Base-by-base conservation (phyloP, 2,888 invertebrate genomes). In the Balanococcus diminutus region DNA sequence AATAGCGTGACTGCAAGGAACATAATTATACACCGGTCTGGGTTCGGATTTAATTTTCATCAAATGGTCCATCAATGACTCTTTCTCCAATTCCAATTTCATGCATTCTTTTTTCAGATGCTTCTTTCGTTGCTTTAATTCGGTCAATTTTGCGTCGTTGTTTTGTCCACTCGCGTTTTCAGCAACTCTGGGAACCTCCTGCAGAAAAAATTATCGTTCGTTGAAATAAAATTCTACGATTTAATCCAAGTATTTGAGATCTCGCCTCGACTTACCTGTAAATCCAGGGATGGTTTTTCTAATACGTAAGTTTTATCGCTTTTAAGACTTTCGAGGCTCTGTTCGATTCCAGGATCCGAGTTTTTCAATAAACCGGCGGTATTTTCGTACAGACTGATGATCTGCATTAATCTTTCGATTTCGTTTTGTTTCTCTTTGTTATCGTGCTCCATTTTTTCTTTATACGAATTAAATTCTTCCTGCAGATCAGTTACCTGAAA, bases 361-460 rank as follows among this genome's bases (percentile, higher is more conserved):
- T 79, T 79, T 36, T 32, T 79, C 36, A 36, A 75, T 11, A n/a
- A 8, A 75, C 72, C 75, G 5, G 72, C n/a, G 0, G 72, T 42
- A 51, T 36, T 79, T 85, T 85, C 79, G 31, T 85, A 79, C n/a
- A 85, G 16, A 11, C 85, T 79, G 22, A 85, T 85, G 25, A 85
- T 85, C 14, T 75, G 85, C 51, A 85, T 85, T 31, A 85, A 85
- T 9, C 79, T 67, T 31, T 85, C 85, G 11, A 85, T 85, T 79
- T 85, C 85, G 14, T 19, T 85, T 85, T 85, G 85, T n/a, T 85
- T 85, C 22, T 79, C 79, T 31, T 51, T 39, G 32, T 19, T 79
- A 31, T 85, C 85, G 25, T 8, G 19, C 51, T 85, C 85, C 85
- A 85, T 85, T 85, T 85, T 85, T 11, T 85, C 79, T 85, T 79